phyloP scores from a whole-genome alignment of 1,140 invertebrate genomes.

The Whitmania pigra region DNA sequence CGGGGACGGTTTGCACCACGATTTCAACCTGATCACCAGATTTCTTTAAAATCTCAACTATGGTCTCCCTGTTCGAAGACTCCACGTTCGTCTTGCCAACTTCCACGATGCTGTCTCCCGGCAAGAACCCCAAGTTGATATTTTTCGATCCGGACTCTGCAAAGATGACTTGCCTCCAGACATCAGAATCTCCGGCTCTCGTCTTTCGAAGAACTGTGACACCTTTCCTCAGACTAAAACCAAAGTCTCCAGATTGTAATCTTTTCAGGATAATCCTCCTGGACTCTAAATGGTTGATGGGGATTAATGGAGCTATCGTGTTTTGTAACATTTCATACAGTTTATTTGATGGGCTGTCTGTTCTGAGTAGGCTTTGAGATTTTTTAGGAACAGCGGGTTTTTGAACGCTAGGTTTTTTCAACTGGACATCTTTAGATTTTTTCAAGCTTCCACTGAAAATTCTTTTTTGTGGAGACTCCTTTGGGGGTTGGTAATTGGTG shows the following conservation, averaged over 20 bases:
- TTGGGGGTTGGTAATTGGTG: too few species aligned
- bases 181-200: slow-evolving; percentile 26
- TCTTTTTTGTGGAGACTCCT: too few species aligned
- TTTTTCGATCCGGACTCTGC: slow-evolving; percentile 64
- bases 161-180: slow-evolving; percentile 65
- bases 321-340: neutral
- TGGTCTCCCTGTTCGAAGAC: slow-evolving; percentile 70
- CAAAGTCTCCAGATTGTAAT: slow-evolving; percentile 78
- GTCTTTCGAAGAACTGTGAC: slow-evolving; percentile 39
- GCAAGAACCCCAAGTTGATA: slow-evolving; percentile 65
- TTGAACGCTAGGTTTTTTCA: too few species aligned
- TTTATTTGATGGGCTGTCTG: neutral
- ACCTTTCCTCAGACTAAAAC: slow-evolving; percentile 72
- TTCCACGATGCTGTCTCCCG: slow-evolving; percentile 79
- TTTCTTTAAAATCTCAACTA: slow-evolving; percentile 79
- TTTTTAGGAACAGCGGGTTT: neutral
- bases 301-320: neutral
- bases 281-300: slow-evolving; percentile 46
- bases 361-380: neutral
- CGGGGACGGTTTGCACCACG: slow-evolving; percentile 54
- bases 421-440: too few species aligned
- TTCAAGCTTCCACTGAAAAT: too few species aligned
- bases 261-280: slow-evolving; percentile 63
- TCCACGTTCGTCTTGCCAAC: slow-evolving; percentile 76
- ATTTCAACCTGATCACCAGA: slow-evolving; percentile 67